These are phyloP conservation scores for Drosophila kanekoi DNA, from an alignment of 2,888 invertebrate species.

Conservation along the genomic window DNA sequence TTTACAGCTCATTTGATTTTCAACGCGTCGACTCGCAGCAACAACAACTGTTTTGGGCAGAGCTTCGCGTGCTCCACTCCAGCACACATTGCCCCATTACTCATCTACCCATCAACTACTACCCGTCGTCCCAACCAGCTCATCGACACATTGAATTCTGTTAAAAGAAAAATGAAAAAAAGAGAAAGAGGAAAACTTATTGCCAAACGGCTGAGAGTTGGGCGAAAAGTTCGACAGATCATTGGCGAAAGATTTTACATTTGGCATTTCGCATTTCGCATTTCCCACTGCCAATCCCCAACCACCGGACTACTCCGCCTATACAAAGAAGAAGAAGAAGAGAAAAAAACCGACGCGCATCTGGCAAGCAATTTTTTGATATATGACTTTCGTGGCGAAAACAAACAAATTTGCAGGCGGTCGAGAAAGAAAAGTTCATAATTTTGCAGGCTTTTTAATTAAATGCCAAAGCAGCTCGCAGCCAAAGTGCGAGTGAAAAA, in stretches of 20 bases:
- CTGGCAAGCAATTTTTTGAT: conserved; percentile 60
- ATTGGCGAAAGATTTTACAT: conserved; percentile 53
- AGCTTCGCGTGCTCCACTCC: conserved; percentile 14
- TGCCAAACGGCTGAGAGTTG: conserved; percentile 23
- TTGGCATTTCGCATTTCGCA: conserved; percentile 25
- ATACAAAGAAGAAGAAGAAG: neutral
- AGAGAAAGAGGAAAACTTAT: conserved; percentile 31
- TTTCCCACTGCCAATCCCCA: conserved; percentile 16
- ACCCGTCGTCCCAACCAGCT: conserved; percentile 8
- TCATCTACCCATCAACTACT: conserved; percentile 6
- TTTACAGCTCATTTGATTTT: conserved; percentile 74
- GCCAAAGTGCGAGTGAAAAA: conserved; percentile 40
- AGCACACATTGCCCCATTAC: conserved; percentile 47
- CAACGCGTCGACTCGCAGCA: conserved; percentile 25
- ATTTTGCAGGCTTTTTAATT: conserved; percentile 74
- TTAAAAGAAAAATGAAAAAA: conserved; percentile 2
- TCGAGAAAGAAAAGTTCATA: conserved; percentile 78
- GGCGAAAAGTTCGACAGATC: conserved; percentile 42
- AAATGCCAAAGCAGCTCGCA: conserved; percentile 55
- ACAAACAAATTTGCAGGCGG: conserved; percentile 73
- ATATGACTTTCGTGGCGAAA: conserved; percentile 66
- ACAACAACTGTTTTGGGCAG: conserved; percentile 31
- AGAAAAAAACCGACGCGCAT: conserved; percentile 16
- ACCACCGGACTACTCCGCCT: neutral
- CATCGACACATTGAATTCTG: conserved; percentile 27